Base-by-base conservation (phyloP, 2,888 invertebrate species). In the Phortica magna region DNA sequence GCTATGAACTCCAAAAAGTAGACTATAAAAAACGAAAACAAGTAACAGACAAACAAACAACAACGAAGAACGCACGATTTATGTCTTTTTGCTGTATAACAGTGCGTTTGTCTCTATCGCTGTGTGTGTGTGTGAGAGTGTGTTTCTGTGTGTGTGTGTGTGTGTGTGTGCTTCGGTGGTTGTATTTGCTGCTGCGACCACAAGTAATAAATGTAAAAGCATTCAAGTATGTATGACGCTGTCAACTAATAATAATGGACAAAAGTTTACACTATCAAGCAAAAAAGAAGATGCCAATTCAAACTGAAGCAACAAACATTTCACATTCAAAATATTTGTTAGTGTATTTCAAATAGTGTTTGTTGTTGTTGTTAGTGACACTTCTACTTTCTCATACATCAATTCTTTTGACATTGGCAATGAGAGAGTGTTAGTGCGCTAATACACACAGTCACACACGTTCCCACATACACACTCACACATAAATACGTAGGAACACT, bases 11-110 rank as follows among this genome's bases (percentile, higher is more conserved):
- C 76, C 73, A 65, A 39, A 79, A 82, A 83, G 79, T 81, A 75
- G 83, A 80, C 82, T 80, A 78, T 80, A 81, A 80, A 84, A 84
- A 83, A 85, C 84, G 83, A 72, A 83, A 78, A 79, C 31, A 31
- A 31, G 31, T 4, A 31, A 31, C 31, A 31, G 31, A 31, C 31
- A n/a, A n/a, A n/a, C n/a, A n/a, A n/a, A n/a, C n/a, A n/a, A n/a
- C n/a, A n/a, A n/a, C n/a, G n/a, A n/a, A n/a, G n/a, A n/a, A n/a
- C 59, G 9, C n/a, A 84, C 85, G 85, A 85, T 87, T 85, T 85
- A 87, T 84, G 84, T 79, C 74, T 31, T 71, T 65, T 53, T 4
- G 31, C 31, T 31, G 5, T 31, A 31, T 31, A 31, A 31, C 31
- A 31, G 31, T 31, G 31, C 31, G 31, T 31, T 31, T 31, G 12